phyloP scores from a whole-genome alignment of 2,797 vertebrate genomes.

The Microctenopoma lineatum region DNA sequence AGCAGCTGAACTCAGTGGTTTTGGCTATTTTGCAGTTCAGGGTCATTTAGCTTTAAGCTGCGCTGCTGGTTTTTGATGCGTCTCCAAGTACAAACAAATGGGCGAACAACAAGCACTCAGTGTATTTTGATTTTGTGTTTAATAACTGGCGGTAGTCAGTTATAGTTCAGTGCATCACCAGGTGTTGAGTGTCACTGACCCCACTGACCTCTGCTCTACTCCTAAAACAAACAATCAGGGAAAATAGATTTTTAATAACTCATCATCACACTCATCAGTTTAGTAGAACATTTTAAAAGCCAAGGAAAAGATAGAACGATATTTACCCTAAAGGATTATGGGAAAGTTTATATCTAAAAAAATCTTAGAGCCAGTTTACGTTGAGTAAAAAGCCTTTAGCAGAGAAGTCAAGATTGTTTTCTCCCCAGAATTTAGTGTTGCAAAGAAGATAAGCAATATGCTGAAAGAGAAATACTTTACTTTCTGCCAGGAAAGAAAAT shows the following conservation, averaged over 20 bases:
- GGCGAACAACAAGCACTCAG: background rate
- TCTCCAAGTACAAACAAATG: background rate
- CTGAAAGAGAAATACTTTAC: background rate
- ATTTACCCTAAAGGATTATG: background rate
- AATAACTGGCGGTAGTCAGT: background rate
- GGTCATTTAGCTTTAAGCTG: background rate
- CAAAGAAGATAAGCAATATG: constrained; percentile 6
- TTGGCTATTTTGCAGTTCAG: constrained; percentile 24
- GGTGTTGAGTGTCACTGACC: background rate
- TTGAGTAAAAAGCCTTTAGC: too few relatives aligned
- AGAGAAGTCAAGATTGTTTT: constrained; percentile 1
- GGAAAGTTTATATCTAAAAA: background rate
- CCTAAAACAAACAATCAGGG: background rate
- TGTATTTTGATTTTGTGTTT: background rate
- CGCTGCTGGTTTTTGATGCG: background rate
- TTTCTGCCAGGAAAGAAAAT: background rate
- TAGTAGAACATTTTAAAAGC: background rate
- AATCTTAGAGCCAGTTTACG: background rate
- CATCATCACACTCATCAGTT: background rate
- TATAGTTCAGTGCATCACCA: constrained; percentile 1
- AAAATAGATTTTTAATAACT: background rate
- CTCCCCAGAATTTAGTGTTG: background rate
- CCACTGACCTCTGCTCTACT: background rate
- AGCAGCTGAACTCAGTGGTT: constrained; percentile 26
- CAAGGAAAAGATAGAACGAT: background rate